These are phyloP conservation scores for Drosophila nannoptera DNA, from an alignment of 1,140 invertebrate genomes.

Conservation along the genomic window DNA sequence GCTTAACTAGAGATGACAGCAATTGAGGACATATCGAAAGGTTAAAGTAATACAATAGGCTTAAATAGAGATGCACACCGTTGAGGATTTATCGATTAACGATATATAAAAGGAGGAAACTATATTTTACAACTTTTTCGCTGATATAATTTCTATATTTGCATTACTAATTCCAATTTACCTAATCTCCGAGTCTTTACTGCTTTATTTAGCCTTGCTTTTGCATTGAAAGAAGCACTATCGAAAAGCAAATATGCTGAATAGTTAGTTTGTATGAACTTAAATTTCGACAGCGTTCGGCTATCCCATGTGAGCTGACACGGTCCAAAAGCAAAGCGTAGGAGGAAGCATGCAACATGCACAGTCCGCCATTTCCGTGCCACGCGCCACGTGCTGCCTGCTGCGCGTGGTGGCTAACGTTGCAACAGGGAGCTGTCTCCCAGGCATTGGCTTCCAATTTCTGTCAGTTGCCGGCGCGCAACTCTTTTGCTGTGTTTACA, in stretches of 20 bases:
- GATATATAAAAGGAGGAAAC: no score
- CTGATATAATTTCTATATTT: no score
- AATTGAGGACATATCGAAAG: no score
- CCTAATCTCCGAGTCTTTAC: no score
- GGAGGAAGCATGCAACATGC: constrained; percentile 5
- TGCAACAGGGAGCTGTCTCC: constrained; percentile 9
- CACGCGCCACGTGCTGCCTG: background rate
- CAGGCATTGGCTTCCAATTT: constrained; percentile 34
- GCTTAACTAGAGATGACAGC: no score
- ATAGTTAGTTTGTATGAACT: constrained; percentile 1
- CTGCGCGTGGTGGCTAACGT: constrained; percentile 7
- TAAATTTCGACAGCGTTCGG: constrained; percentile 1
- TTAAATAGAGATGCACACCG: no score
- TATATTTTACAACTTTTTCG: no score
- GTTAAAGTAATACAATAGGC: no score
- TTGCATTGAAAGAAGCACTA: background rate
- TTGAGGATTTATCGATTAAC: no score
- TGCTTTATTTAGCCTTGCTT: no score
- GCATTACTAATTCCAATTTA: no score
- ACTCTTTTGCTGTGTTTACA: constrained; percentile 29
- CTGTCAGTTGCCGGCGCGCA: constrained; percentile 16
- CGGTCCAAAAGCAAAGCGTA: background rate
- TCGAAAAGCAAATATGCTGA: background rate
- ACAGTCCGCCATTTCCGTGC: constrained; percentile 4
- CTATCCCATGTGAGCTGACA: constrained; percentile 12